Percentiles rank a stretch among this genome's conserved stretches.
Evolutionary conservation across 2,888 invertebrate species (phyloP).

Genomic region (Pollenia griseotomentosa): DNA sequence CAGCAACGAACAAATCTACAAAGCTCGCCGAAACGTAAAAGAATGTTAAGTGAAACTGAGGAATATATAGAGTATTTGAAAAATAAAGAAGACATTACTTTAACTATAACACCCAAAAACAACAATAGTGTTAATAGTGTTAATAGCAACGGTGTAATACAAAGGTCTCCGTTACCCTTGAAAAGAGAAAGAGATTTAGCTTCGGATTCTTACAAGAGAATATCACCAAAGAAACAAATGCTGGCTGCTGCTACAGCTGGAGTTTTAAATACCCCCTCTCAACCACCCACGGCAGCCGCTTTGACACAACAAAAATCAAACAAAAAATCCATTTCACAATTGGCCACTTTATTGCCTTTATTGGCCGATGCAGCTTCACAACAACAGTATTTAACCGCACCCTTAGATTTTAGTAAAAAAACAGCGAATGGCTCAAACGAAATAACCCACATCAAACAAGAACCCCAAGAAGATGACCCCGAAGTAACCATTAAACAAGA

Average conservation of each 20-base stretch:
- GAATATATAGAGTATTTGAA: slow-evolving; percentile 84
- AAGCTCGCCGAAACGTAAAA: slow-evolving; percentile 75
- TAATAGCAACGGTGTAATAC: slow-evolving; percentile 41
- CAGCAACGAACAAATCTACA: slow-evolving; percentile 64
- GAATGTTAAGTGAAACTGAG: slow-evolving; percentile 82
- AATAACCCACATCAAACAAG: slow-evolving; percentile 7
- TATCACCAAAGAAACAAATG: slow-evolving; percentile 77
- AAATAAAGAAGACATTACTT: slow-evolving; percentile 83
- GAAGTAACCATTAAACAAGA: slow-evolving; percentile 27
- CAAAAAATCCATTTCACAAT: slow-evolving; percentile 79
- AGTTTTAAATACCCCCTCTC: slow-evolving; percentile 17
- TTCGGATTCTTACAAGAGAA: slow-evolving; percentile 73
- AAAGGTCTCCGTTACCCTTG: slow-evolving; percentile 74
- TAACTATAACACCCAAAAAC: slow-evolving; percentile 82
- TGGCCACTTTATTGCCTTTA: slow-evolving; percentile 80
- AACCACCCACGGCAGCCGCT: slow-evolving; percentile 36
- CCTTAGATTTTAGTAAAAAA: slow-evolving; percentile 81
- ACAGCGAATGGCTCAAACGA: slow-evolving; percentile 40
- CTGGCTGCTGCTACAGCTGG: slow-evolving; percentile 57
- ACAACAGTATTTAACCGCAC: slow-evolving; percentile 80
- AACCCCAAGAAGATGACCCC: not conserved
- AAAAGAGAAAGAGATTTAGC: slow-evolving; percentile 79
- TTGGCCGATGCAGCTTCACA: slow-evolving; percentile 81
- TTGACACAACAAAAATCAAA: slow-evolving; percentile 42
- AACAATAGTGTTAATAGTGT: slow-evolving; percentile 34